Base-by-base conservation (phyloP, 2,113 vertebrate genomes). In the Boulengeromyrus knoepffleri region DNA sequence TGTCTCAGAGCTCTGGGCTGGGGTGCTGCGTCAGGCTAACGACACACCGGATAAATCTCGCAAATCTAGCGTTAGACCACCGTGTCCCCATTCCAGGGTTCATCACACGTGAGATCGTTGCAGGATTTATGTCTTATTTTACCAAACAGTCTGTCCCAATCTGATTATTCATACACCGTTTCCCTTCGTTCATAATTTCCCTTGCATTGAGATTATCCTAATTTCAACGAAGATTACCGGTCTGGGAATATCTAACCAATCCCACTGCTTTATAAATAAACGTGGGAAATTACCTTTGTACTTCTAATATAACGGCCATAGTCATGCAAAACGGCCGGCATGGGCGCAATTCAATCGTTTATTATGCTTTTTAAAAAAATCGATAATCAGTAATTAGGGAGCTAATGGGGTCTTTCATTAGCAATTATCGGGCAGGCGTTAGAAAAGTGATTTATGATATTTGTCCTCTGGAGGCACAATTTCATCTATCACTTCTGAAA, bases 391-490 rank as follows among this genome's bases (percentile, higher is more conserved):
- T 85, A 85, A 85, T 47, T 85, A 47, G 39, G 42, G 45, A 17
- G 24, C 42, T 85, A 85, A 85, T 85, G 45, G 83, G 24, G 27
- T 36, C 50, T 53, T 87, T 87, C 49, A 31, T n/a, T 49, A 52
- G 49, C 24, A 87, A 52, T 87, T 27, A 46, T 47, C 21, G 70
- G 7, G 90, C n/a, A 19, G 5, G 53, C 39, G 74, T 85, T 84
- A 88, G 86, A 21, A 87, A 84, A 46, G 74, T 91, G 93, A 95
- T 93, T 94, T 94, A 93, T 91, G 92, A 91, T n/a, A 90, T 80
- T 89, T 90, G 90, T 46, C 89, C 91, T 89, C 47, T 53, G 89
- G 90, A 91, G 90, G 91, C 92, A 87, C 87, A 5, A 39, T 91
- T 89, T 46, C 91, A 89, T 91, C 86, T 89, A 36, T 89, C 89